Evolutionary conservation across 2,797 vertebrate species (phyloP).

Genomic region (Sebastolobus alascanus): DNA sequence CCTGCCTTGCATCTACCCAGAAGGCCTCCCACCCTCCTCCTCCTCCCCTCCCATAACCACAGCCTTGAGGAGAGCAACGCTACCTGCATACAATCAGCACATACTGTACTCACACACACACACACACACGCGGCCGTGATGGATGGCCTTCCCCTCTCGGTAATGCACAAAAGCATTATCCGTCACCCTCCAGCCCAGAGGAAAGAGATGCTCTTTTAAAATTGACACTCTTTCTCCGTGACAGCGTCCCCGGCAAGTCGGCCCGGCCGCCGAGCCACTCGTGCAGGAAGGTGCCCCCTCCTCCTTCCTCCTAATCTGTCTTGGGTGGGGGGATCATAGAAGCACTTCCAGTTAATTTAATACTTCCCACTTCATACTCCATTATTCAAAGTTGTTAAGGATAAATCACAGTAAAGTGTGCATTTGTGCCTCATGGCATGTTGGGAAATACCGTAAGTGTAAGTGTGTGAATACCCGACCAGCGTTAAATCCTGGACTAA

Average conservation of each 20-base stretch:
- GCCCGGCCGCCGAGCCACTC: constrained; percentile 39
- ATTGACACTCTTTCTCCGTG: constrained; percentile 52
- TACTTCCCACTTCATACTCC: constrained; percentile 52
- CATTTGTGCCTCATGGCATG: constrained; percentile 14
- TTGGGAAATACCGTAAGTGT: constrained; percentile 8
- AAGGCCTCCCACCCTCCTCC: constrained; percentile 20
- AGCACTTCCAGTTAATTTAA: constrained; percentile 62
- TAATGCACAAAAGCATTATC: constrained; percentile 67
- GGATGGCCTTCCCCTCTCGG: constrained; percentile 54
- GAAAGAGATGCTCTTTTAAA: constrained; percentile 70
- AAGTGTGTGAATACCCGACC: constrained; percentile 4
- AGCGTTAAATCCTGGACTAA: background rate
- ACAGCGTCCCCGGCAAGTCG: constrained; percentile 40
- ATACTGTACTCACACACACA: constrained; percentile 22
- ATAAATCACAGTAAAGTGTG: constrained; percentile 40
- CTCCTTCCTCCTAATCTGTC: constrained; percentile 41
- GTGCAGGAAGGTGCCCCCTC: constrained; percentile 56
- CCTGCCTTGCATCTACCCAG: constrained; percentile 38
- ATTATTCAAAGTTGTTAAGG: constrained; percentile 54
- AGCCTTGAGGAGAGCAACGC: constrained; percentile 46
- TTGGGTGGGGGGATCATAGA: constrained; percentile 35
- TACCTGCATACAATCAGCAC: constrained; percentile 61
- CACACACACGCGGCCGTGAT: constrained; percentile 53
- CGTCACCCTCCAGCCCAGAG: constrained; percentile 56
- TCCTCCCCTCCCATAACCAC: constrained; percentile 24